Base-by-base conservation (phyloP, 1,140 invertebrate genomes). In the Sarcophaga bullata region DNA sequence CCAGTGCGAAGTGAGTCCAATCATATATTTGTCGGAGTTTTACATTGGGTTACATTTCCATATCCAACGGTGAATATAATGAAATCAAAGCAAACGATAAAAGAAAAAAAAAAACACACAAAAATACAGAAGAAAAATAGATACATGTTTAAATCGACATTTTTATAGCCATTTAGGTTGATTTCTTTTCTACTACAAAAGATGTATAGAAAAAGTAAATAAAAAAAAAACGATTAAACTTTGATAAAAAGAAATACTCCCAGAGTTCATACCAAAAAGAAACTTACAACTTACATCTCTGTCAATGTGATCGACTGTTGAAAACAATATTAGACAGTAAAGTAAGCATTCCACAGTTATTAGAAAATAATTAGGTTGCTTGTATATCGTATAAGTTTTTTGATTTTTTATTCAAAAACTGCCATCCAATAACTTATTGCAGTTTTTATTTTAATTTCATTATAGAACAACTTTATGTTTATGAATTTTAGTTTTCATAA, bases 151-250 rank as follows among this genome's bases (percentile, higher is more conserved):
- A 88, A 52, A 82, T 86, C 86, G 87, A 84, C 86, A 84, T 89
- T 89, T 37, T 89, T 88, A 89, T 89, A 85, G 87, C 86, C 87
- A 88, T 89, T 89, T 88, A 84, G 84, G 84, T 86, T 88, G 87
- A 88, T 89, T 89, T 87, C 87, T 87, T 85, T 87, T 84, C 84
- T 80, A 84, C 58, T 25, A 83, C 48, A 81, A 25, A 83, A 80
- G 81, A 80, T 52, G 48, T 25, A 80, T 52, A 80, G 8, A 68
- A 49, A 25, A 49, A 50, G 15, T 52, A 46, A 10, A 52, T 37
- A 62, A 50, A 80, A 50, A 4, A 80, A 19, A 25, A 80, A 80
- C n/a, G 49, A 48, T 46, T 17, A 75, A 75, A 78, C 5, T 15
- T 9, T 13, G 46, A 47, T 25, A 54, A 80, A 25, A 52, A 47